A percentile compares a stretch with the other conserved stretches of the same genome.
These are phyloP conservation scores for Eulacestoma nigropectus DNA, from an alignment of 2,113 vertebrate genomes.

Conservation along the genomic window DNA sequence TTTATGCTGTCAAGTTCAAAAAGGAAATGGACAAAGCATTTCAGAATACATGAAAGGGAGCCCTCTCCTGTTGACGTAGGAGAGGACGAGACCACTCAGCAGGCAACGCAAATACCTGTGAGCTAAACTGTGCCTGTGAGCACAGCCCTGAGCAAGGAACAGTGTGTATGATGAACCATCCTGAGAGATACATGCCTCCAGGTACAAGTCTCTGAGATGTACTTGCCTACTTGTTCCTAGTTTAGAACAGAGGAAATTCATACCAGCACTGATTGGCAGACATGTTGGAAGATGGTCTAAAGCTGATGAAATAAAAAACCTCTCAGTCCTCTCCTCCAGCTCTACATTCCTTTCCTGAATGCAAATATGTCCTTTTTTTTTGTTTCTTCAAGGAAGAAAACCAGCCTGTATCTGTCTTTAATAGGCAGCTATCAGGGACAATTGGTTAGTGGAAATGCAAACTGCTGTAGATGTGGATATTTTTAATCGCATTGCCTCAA, in stretches of 20 bases:
- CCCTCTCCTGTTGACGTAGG: background rate
- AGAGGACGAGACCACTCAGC: background rate
- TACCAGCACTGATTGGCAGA: background rate
- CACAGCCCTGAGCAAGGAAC: background rate
- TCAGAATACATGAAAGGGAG: background rate
- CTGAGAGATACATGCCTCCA: background rate
- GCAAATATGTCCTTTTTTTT: background rate
- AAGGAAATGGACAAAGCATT: background rate
- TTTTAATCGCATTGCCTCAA: background rate
- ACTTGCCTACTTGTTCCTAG: background rate
- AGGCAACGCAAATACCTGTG: background rate
- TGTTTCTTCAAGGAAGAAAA: background rate
- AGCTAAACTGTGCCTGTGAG: background rate
- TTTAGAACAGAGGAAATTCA: background rate
- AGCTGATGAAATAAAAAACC: background rate
- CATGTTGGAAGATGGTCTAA: background rate
- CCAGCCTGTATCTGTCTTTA: background rate
- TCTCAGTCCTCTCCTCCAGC: background rate
- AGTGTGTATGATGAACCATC: background rate
- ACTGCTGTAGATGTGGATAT: fast-evolving
- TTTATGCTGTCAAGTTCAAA: slow-evolving; percentile 30
- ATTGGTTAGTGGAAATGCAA: background rate
- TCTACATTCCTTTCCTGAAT: background rate
- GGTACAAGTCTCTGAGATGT: background rate
- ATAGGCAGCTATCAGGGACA: background rate